Evolutionary conservation across 2,113 vertebrate species (phyloP).

Genomic region (Paracanthobrama guichenoti): DNA sequence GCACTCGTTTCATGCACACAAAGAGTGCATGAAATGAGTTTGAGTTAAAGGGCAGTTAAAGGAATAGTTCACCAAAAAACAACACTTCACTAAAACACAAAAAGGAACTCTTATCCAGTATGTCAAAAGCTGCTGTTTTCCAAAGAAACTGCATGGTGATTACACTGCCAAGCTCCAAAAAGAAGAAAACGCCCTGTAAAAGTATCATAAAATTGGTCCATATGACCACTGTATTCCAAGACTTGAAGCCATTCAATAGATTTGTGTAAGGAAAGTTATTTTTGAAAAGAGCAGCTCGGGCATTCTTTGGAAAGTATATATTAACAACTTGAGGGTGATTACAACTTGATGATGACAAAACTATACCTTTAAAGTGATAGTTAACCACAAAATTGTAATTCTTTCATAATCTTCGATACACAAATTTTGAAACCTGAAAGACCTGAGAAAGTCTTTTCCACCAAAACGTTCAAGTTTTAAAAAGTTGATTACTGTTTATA

Average conservation of each 20-base stretch:
- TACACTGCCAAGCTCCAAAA: background rate
- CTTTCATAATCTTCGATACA: background rate
- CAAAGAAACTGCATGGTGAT: no score
- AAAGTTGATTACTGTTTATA: no score
- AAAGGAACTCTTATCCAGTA: no score
- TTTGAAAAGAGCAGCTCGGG: background rate
- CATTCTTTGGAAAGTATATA: background rate
- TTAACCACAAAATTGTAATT: background rate
- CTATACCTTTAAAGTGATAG: background rate
- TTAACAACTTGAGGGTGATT: background rate
- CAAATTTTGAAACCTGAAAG: background rate
- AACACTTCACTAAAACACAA: no score
- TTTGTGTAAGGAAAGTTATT: background rate
- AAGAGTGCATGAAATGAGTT: background rate
- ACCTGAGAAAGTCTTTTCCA: background rate
- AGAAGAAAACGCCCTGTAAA: background rate
- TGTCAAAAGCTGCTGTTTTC: no score
- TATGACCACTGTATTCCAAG: background rate
- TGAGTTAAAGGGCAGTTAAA: no score
- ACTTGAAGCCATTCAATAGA: background rate
- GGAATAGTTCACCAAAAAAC: no score
- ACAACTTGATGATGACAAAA: background rate
- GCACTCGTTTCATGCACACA: background rate
- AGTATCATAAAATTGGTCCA: background rate
- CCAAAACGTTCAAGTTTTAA: background rate